Evolutionary conservation across 2,888 invertebrate genomes (phyloP), one percentile per base, ranked within the genome.

Genomic region (Leptopterna dolabrata): DNA sequence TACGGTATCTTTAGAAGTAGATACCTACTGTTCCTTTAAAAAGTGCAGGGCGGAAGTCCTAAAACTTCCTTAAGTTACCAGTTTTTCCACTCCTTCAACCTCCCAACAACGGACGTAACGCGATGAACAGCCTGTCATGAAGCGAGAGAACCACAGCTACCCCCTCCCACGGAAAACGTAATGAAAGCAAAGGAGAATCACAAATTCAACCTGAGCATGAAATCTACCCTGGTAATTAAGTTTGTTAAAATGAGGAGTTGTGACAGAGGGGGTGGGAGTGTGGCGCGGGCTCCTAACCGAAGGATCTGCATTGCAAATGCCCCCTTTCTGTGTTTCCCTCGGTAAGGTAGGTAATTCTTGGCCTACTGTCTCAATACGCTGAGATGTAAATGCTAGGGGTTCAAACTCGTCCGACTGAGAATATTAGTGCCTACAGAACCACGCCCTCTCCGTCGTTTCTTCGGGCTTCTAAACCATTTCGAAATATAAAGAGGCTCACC

Each of bases 241-340:
- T 86, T 86, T 78, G 86, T 86, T 86, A 76, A 86, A 86, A 86
- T 86, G 86, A 86, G 86, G 76, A 86, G 86, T 86, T 86, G 85
- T 76, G 78, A 78, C 86, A 51, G 51, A 36, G 76, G 51, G 81
- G 81, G 47, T 43, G 76, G 30, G 29, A 73, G 29, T 41, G 41
- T 47, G 78, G 63, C n/a, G 82, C 19, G 47, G 47, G 63, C 7
- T 78, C 30, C 86, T 78, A 78, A 86, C 78, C 86, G 86, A 14
- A 30, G 70, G 78, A 80, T 86, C 80, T 80, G 80, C 86, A 80
- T 78, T 86, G 55, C 86, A 86, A 80, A 80, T 80, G 86, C 43
- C 86, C 63, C 43, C 76, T n/a, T 70, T 43, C 55, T 30, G 30
- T 81, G 71, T 36, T 41, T 73, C 30, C 51, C 81, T 51, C 51